These are phyloP conservation scores for Platycheirus rosarum DNA, from an alignment of 2,888 invertebrate genomes.

Conservation along the genomic window DNA sequence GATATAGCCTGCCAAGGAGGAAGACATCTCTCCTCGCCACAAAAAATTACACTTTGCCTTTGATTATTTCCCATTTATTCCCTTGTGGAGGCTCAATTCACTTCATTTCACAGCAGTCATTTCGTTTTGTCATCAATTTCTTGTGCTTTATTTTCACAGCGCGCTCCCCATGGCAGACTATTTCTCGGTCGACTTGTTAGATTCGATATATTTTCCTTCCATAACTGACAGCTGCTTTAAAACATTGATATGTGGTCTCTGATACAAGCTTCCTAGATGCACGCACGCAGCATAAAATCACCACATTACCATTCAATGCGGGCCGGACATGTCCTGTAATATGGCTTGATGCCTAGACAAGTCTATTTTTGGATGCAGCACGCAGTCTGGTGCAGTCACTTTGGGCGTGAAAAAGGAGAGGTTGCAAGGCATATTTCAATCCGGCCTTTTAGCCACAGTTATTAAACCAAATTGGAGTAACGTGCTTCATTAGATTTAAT, in stretches of 20 bases:
- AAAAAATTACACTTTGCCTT: slow-evolving; percentile 26
- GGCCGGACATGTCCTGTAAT: background rate
- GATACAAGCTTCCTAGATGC: slow-evolving; percentile 44
- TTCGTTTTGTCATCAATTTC: slow-evolving; percentile 32
- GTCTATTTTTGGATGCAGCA: slow-evolving; percentile 57
- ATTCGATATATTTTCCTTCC: slow-evolving; percentile 31
- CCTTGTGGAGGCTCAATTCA: slow-evolving; percentile 27
- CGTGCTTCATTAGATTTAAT: no score
- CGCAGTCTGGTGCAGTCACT: slow-evolving; percentile 32
- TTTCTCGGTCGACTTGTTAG: slow-evolving; percentile 32
- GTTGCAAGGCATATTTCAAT: slow-evolving; percentile 69
- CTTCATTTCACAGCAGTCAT: slow-evolving; percentile 24
- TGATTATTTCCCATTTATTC: slow-evolving; percentile 49
- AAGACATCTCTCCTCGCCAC: slow-evolving; percentile 43
- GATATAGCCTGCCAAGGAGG: slow-evolving; percentile 47
- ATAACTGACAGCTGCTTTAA: slow-evolving; percentile 68
- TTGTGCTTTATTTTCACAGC: slow-evolving; percentile 5
- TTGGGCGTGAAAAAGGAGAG: background rate
- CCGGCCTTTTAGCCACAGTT: slow-evolving; percentile 72
- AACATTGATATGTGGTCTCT: slow-evolving; percentile 61
- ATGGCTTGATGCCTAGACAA: slow-evolving; percentile 50
- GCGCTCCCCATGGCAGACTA: slow-evolving; percentile 13
- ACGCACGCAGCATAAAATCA: slow-evolving; percentile 63
- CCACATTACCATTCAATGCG: slow-evolving; percentile 60
- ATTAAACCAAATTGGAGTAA: no score